Base-by-base conservation (phyloP, 2,888 invertebrate species). In the Deladenus siricidicola region DNA sequence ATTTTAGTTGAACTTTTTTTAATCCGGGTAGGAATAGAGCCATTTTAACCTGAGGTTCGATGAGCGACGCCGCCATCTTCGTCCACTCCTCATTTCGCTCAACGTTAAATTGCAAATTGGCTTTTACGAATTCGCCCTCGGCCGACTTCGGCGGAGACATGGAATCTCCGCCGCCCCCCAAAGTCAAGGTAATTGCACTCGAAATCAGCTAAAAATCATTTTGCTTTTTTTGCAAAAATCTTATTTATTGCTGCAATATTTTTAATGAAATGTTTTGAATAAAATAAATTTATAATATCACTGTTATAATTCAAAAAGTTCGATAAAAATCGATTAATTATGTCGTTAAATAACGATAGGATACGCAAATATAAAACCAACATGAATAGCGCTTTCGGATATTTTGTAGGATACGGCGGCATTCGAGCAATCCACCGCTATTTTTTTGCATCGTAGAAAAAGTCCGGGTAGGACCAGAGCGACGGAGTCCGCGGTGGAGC, bases 381-480 rank as follows among this genome's bases (percentile, higher is more conserved):
- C 53, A 10, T 4, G 19, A 53, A 53, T 24, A 39, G 53, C 34
- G 10, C 19, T 19, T 19, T 29, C 14, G 4, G 59, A 55, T 14
- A 57, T 30, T 30, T 54, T 55, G 23, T 48, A 19, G 17, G 30
- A 30, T 21, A 45, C 56, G 23, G 28, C 29, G 34, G 58, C 34
- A 24, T 63, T 34, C 4, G 34, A n/a, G n/a, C 28, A 26, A 3
- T 60, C 50, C 23, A 63, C 17, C 4, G 49, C n/a, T 8, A 63
- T 48, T 19, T 30, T 21, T 17, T 53, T 47, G 44, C 52, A 54
- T 63, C 24, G 28, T 17, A 17, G 1, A 44, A 62, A 52, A 47
- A 63, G 23, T 3, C 62, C 62, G 3, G 62, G 62, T 30, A 62
- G 55, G 14, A 62, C 19, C 24, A 53, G 24, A 4, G 60, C 61